Evolutionary conservation across 2,113 vertebrate genomes (phyloP), one percentile per base, ranked within the genome.

Genomic region (Hemicordylus capensis): DNA sequence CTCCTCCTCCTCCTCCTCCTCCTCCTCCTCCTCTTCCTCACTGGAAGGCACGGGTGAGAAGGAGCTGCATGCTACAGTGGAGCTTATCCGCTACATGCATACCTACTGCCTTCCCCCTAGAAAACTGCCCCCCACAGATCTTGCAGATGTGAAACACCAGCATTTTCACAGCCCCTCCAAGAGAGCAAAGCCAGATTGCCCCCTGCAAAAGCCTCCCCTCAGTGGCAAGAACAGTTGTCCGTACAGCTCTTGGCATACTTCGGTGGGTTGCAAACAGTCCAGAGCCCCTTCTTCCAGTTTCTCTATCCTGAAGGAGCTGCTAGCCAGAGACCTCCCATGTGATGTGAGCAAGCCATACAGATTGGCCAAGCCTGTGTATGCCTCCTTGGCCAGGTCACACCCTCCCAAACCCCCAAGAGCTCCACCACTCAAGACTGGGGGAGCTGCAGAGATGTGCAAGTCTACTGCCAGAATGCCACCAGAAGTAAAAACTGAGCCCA

Each of bases 71-170:
- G 98, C 98, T 0, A 94, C 99, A 89, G 97, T 99, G 92, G 97
- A 98, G 93, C 98, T 99, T 80, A 99, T 99, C 92, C 98, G 95
- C 14, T 99, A 99, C 97, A 99, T 99, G 98, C 99, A 99, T 94
- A 98, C 98, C 58, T 99, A 99, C 96, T 99, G 98, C 91, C 97
- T 99, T 94, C 99, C 99, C 1, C 93, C 93, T 0, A 96, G 97
- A 83, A 99, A 99, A 94, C 95, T 98, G 92, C 96, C 97, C 8
- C 9, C 91, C 56, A 95, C 85, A 67, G 94, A 96, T 5, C 79
- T 96, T 2, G 2, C 76, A 0, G 94, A 95, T 5, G 0, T 8
- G 75, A 95, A 96, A 48, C 93, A 96, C 8, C 96, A 97, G 83
- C 86, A 93, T 90, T 95, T 93, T 88, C 20, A 89, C 92, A 83